Evolutionary conservation across 2,113 vertebrate genomes (phyloP).

Genomic region (Stictonetta naevosa): DNA sequence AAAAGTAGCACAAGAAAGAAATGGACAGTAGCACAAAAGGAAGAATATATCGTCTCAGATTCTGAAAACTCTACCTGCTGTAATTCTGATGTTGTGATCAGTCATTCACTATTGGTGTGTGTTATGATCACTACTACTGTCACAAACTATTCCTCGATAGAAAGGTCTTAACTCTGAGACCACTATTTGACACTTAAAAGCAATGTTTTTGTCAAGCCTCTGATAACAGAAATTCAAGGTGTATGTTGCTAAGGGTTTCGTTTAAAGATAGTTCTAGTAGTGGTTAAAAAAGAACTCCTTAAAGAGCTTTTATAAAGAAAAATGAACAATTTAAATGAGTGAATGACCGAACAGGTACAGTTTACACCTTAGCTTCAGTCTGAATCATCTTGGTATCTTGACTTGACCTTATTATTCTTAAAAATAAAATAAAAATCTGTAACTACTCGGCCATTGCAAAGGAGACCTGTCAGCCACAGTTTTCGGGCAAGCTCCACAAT

Average conservation of each 20-base stretch:
- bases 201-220: neutral
- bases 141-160: neutral
- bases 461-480: neutral
- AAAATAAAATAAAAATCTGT: neutral
- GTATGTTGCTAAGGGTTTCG: neutral
- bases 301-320: slow-evolving; percentile 17
- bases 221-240: neutral
- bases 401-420: slow-evolving; percentile 30
- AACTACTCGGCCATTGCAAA: neutral
- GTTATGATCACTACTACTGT: neutral
- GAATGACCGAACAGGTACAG: neutral
- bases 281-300: neutral
- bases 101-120: neutral
- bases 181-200: neutral
- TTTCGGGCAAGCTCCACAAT: neutral
- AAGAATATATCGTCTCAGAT: neutral
- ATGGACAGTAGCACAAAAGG: neutral
- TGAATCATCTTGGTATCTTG: neutral
- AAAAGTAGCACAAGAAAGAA: neutral
- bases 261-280: neutral
- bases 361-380: slow-evolving; percentile 20
- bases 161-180: neutral
- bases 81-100: neutral
- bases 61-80: neutral
- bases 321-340: slow-evolving; percentile 1